Percentiles rank a stretch among this genome's conserved stretches.
phyloP scores from a whole-genome alignment of 1,140 invertebrate genomes.

The Lasaia peninsularis region DNA sequence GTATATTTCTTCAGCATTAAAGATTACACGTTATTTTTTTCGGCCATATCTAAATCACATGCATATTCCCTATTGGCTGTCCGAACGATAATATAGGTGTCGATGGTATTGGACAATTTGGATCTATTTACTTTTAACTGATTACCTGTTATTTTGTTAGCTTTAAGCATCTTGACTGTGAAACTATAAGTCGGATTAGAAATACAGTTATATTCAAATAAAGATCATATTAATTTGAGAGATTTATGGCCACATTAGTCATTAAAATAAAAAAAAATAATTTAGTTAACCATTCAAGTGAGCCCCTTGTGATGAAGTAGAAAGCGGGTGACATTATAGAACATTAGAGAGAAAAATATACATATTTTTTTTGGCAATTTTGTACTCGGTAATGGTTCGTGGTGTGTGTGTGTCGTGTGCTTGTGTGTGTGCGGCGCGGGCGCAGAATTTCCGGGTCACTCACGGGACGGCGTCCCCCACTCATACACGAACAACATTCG shows the following conservation, averaged over 20 bases:
- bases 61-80: too few relatives aligned
- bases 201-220: background rate
- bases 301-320: slow-evolving; percentile 35
- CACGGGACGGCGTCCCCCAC: slow-evolving; percentile 34
- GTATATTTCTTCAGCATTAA: too few relatives aligned
- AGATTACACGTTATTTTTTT: too few relatives aligned
- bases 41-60: too few relatives aligned
- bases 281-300: slow-evolving; percentile 5
- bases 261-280: slow-evolving; percentile 9
- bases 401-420: slow-evolving; percentile 39
- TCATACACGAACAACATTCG: slow-evolving; percentile 61
- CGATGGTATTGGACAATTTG: too few relatives aligned
- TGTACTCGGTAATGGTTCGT: slow-evolving; percentile 68
- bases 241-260: background rate
- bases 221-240: background rate
- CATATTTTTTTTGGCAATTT: slow-evolving; percentile 70
- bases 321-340: slow-evolving; percentile 26
- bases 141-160: too few relatives aligned
- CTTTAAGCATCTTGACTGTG: too few relatives aligned
- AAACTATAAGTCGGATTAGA: too few relatives aligned
- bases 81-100: too few relatives aligned
- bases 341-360: slow-evolving; percentile 37
- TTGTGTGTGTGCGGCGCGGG: slow-evolving; percentile 38
- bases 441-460: slow-evolving; percentile 38
- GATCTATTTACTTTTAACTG: too few relatives aligned